Evolutionary conservation across 92 coral and sea anemone genomes (phyloP).

Genomic region (Micromussa lordhowensis): DNA sequence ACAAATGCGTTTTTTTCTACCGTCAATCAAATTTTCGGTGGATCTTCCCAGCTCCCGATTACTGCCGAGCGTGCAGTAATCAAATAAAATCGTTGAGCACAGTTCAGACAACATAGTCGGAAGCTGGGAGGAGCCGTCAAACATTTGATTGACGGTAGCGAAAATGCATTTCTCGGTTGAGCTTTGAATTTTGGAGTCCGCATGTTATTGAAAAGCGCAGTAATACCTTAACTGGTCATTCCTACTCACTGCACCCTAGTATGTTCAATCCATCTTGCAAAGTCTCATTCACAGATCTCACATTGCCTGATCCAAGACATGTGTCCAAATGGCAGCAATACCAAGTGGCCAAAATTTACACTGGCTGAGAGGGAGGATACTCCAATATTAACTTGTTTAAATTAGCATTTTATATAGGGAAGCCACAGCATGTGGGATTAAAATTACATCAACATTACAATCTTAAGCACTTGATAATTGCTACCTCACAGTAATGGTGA

Average conservation of each 20-base stretch:
- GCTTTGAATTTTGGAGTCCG: too few relatives aligned
- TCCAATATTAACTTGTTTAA: neutral
- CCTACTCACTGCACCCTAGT: neutral
- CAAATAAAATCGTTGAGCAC: too few relatives aligned
- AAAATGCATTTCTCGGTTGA: too few relatives aligned
- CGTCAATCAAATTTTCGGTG: too few relatives aligned
- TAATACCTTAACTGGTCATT: too few relatives aligned
- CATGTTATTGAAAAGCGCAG: too few relatives aligned
- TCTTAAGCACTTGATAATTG: neutral
- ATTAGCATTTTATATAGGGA: neutral
- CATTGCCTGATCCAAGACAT: neutral
- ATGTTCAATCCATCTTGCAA: neutral
- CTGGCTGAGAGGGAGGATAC: neutral
- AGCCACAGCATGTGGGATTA: neutral
- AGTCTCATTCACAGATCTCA: neutral
- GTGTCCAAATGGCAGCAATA: neutral
- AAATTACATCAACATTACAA: neutral
- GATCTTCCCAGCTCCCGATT: too few relatives aligned
- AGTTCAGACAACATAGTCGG: too few relatives aligned
- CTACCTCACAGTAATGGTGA: conserved; percentile 28
- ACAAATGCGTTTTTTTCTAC: too few relatives aligned
- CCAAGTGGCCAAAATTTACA: neutral
- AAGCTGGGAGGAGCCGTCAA: too few relatives aligned
- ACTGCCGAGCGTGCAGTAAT: too few relatives aligned
- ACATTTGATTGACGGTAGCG: too few relatives aligned